phyloP scores from a whole-genome alignment of 2,113 vertebrate species.

The Sardina pilchardus region DNA sequence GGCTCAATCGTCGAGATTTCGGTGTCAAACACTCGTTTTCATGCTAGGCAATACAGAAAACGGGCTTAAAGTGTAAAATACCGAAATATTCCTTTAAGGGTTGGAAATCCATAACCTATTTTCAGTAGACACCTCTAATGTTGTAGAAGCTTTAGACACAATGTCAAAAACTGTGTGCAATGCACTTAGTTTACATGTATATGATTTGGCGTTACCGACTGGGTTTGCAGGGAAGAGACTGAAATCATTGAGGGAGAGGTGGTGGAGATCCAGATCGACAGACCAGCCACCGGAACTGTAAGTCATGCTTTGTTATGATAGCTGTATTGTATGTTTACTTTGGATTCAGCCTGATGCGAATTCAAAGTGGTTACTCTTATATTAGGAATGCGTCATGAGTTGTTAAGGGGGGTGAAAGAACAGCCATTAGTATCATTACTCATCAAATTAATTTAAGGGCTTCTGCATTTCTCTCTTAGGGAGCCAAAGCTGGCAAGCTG shows the following conservation, averaged over 20 bases:
- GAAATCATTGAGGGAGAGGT: constrained; percentile 97
- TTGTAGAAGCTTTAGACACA: neutral
- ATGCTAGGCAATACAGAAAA: too few species aligned
- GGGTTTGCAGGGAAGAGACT: constrained; percentile 81
- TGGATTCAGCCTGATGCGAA: too few species aligned
- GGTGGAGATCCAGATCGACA: constrained; percentile 94
- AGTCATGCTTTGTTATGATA: constrained; percentile 38
- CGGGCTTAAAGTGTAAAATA: too few species aligned
- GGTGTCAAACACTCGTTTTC: too few species aligned
- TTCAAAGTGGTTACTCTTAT: too few species aligned
- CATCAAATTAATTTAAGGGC: neutral
- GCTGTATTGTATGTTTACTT: neutral
- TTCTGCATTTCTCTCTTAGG: constrained; percentile 63
- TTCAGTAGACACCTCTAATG: neutral
- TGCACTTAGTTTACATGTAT: neutral
- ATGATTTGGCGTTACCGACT: neutral
- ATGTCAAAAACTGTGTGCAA: neutral
- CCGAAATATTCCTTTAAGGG: too few species aligned
- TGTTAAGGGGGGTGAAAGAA: neutral
- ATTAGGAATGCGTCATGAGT: too few species aligned
- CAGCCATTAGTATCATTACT: neutral
- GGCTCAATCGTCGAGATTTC: too few species aligned
- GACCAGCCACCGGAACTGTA: constrained; percentile 95
- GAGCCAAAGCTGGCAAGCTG: constrained; percentile 92
- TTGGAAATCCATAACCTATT: neutral